Percentiles rank a stretch among this genome's conserved stretches.
Evolutionary conservation across 2,113 vertebrate species (phyloP).

Genomic region (Psittacula cyanocephala): DNA sequence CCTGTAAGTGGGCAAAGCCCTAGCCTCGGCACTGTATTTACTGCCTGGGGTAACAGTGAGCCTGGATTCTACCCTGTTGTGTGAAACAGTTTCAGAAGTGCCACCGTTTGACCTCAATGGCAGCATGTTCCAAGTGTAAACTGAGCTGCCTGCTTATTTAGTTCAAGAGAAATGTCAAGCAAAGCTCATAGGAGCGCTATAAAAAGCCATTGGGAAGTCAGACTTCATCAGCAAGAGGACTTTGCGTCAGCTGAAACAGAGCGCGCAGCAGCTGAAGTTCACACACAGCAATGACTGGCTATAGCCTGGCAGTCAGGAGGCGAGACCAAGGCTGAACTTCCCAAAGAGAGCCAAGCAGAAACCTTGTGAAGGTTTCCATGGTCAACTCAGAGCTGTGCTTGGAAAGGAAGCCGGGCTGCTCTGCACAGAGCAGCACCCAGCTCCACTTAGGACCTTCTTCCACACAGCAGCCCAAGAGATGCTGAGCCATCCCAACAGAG

Average conservation of each 20-base stretch:
- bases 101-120: neutral
- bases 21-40: fast-evolving
- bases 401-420: neutral
- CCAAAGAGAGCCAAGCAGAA: neutral
- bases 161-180: neutral
- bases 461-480: neutral
- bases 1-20: neutral
- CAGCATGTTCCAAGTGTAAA: neutral
- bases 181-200: neutral
- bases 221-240: neutral
- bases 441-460: neutral
- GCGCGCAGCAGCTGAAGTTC: neutral
- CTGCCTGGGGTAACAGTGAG: neutral
- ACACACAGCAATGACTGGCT: fast-evolving
- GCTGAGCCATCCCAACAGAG: fast-evolving
- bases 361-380: fast-evolving
- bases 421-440: neutral
- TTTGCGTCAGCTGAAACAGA: neutral
- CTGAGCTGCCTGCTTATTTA: neutral
- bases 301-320: neutral
- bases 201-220: slow-evolving; percentile 18
- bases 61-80: neutral
- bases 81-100: neutral
- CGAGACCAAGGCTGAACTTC: neutral
- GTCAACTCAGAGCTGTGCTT: neutral